Conservation (phyloP, 1,140 invertebrate genomes). For the Meloidogyne chitwoodi region DNA sequence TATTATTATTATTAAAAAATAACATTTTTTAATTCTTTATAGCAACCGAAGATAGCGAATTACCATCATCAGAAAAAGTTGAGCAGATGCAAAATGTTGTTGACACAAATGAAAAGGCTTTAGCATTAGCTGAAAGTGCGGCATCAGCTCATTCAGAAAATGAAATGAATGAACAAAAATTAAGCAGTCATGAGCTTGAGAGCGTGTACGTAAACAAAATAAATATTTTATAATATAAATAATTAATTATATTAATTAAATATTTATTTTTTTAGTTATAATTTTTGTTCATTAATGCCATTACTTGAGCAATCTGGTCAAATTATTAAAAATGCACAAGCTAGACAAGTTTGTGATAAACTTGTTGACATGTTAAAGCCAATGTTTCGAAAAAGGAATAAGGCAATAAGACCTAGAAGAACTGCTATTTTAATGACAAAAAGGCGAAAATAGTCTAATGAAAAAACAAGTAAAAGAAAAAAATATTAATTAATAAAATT, state of each 20-base stretch:
- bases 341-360: slow-evolving; percentile 15
- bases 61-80: not conserved
- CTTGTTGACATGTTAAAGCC: slow-evolving; percentile 29
- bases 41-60: slow-evolving; percentile 11
- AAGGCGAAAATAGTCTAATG: not conserved
- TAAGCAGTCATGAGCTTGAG: not conserved
- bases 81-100: not conserved
- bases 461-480: not conserved
- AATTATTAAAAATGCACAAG: not conserved
- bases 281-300: not conserved
- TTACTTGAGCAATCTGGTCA: not conserved
- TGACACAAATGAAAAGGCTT: not conserved
- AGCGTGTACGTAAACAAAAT: not conserved
- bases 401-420: not conserved
- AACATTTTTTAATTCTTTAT: not conserved
- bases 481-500: not conserved
- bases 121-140: not conserved
- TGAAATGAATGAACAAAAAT: not conserved
- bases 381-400: slow-evolving; percentile 25
- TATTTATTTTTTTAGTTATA: not conserved
- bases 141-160: not conserved
- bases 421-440: not conserved
- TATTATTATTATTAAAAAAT: not conserved
- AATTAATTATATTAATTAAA: not conserved
- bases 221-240: not conserved